Percentiles rank a stretch among this genome's conserved stretches.
Evolutionary conservation across 1,140 invertebrate species (phyloP).

Genomic region (Oryzaephilus surinamensis): DNA sequence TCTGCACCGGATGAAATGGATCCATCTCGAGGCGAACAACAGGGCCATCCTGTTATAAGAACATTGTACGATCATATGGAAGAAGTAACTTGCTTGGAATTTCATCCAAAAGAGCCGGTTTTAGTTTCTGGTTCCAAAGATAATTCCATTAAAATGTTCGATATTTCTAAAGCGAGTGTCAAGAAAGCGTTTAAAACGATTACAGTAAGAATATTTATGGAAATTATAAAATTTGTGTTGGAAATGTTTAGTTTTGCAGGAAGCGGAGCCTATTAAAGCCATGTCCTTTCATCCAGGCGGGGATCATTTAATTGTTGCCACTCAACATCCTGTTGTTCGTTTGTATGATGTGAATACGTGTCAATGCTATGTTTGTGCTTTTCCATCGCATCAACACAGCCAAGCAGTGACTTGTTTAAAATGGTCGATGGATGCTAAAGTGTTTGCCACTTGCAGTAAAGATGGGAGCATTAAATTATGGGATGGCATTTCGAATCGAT

Average conservation of each 20-base stretch:
- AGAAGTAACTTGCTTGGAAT: slow-evolving; percentile 94
- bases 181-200: slow-evolving; percentile 96
- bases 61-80: slow-evolving; percentile 98
- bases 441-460: slow-evolving; percentile 83
- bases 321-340: slow-evolving; percentile 81
- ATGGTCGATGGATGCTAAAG: slow-evolving; percentile 65
- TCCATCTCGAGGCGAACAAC: slow-evolving; percentile 62
- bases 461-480: slow-evolving; percentile 93
- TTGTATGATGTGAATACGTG: slow-evolving; percentile 92
- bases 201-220: slow-evolving; percentile 41
- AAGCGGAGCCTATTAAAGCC: slow-evolving; percentile 79
- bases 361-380: slow-evolving; percentile 89
- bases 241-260: slow-evolving; percentile 43
- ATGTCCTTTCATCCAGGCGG: slow-evolving; percentile 92
- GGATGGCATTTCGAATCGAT: slow-evolving; percentile 91
- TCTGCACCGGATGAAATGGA: slow-evolving; percentile 76
- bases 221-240: slow-evolving; percentile 9
- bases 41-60: slow-evolving; percentile 94
- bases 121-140: slow-evolving; percentile 90
- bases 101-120: slow-evolving; percentile 90
- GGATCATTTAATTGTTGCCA: slow-evolving; percentile 88
- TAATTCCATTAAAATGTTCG: slow-evolving; percentile 91
- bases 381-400: slow-evolving; percentile 86
- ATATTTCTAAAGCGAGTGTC: slow-evolving; percentile 95
- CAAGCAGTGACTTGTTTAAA: slow-evolving; percentile 61